Evolutionary conservation across 2,797 vertebrate genomes (phyloP), one percentile per base, ranked within the genome.

Genomic region (Sardinella longiceps): DNA sequence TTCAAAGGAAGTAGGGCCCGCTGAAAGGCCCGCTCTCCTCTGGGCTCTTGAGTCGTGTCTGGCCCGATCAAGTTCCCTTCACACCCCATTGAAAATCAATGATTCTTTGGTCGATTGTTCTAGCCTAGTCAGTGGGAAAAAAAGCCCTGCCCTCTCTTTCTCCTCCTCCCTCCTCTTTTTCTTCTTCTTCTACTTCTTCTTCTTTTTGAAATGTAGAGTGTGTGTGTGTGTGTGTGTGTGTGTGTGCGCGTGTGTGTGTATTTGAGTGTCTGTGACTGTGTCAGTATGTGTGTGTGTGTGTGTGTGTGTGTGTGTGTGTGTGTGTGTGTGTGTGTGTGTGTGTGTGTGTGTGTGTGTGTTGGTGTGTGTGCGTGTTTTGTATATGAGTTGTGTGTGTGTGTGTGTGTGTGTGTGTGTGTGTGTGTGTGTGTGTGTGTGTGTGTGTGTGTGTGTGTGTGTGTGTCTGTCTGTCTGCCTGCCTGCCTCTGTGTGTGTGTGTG

Each of bases 31-130:
- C 92, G 37, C 70, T 77, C 87, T 88, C 90, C 88, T 90, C 87
- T 92, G 93, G 93, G 89, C 92, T 92, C 85, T 81, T 53, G 86
- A 82, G 37, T 87, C 90, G 86, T 82, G 39, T 90, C 86, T 87
- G 87, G 89, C 88, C 89, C 85, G 90, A 87, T 90, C 91, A 87
- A 83, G 84, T 87, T 92, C 85, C 87, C 92, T 93, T 94, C 89
- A 91, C 90, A 92, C 90, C 93, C 93, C 88, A 86, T 90, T 89
- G 91, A 89, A 90, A 92, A 91, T 91, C 94, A 91, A 91, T 90
- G 92, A 93, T 91, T 94, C 92, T 91, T 92, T 77, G 87, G 89
- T 95, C 90, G 90, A 93, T 94, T 92, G 94, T 94, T 94, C 88
- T 91, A 91, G 93, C 90, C 92, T 91, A 89, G 91, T 92, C 90